Percentiles rank a stretch among this genome's conserved stretches.
Evolutionary conservation across 2,888 invertebrate genomes (phyloP).

Genomic region (Idaea straminata): DNA sequence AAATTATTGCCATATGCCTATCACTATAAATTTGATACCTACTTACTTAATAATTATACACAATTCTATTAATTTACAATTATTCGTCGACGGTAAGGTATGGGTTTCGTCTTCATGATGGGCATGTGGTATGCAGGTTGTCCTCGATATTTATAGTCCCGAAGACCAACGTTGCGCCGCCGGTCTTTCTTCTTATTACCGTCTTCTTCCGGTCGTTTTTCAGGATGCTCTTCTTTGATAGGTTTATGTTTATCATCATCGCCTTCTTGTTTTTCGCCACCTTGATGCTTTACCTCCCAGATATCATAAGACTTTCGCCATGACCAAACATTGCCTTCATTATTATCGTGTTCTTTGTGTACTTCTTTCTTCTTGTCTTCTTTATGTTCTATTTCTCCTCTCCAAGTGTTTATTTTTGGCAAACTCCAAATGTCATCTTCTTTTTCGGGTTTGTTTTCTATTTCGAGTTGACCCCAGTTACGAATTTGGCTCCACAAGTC

Average conservation of each 20-base stretch:
- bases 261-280: neutral
- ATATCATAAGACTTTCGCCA: neutral
- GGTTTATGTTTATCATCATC: neutral
- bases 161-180: neutral
- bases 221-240: too few relatives aligned
- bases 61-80: neutral
- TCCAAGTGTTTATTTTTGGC: neutral
- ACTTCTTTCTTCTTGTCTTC: neutral
- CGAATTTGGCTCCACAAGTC: neutral
- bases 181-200: neutral
- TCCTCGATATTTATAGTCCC: neutral
- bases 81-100: neutral
- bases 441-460: neutral
- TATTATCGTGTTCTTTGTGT: neutral
- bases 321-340: neutral
- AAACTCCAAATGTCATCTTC: conserved; percentile 7
- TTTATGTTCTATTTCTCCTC: neutral
- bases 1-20: neutral
- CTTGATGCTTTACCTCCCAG: neutral
- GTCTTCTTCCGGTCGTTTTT: neutral
- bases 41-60: neutral
- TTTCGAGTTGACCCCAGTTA: neutral
- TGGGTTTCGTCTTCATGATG: conserved; percentile 3
- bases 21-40: neutral
- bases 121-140: neutral